Percentiles rank a stretch among this genome's conserved stretches.
Conservation (phyloP, 2,113 vertebrate genomes). For the Crypturellus undulatus region DNA sequence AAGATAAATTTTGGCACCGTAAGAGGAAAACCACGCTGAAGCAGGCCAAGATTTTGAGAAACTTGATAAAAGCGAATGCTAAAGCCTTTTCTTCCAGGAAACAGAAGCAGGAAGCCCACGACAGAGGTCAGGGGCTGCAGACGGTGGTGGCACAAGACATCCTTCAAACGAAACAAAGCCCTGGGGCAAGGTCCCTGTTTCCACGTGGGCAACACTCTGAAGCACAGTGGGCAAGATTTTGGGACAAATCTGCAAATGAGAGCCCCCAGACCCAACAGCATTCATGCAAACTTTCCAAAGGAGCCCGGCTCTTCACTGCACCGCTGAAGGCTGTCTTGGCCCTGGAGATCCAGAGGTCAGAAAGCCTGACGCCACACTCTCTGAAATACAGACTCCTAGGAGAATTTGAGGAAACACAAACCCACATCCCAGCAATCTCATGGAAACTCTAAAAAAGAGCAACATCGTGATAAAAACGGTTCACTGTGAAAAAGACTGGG, state of each 20-base stretch:
- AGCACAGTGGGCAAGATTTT: neutral
- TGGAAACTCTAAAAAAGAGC: neutral
- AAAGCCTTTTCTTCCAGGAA: neutral
- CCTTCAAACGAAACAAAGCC: neutral
- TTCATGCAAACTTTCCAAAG: neutral
- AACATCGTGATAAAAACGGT: neutral
- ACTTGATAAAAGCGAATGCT: neutral
- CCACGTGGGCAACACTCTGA: neutral
- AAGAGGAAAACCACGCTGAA: neutral
- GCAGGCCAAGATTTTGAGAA: neutral
- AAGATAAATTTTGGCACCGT: neutral
- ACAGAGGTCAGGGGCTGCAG: fast-evolving
- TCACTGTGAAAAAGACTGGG: neutral
- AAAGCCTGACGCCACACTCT: neutral
- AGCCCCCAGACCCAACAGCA: neutral
- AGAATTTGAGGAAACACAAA: neutral
- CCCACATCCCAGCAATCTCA: neutral
- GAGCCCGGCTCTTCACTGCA: neutral
- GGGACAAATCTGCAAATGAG: neutral
- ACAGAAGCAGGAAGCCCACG: neutral
- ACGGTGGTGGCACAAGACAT: neutral
- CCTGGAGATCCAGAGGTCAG: neutral
- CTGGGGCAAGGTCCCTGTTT: neutral
- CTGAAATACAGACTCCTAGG: neutral
- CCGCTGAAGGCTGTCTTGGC: neutral